Percentiles rank a stretch among this genome's conserved stretches.
Evolutionary conservation across 2,888 invertebrate genomes (phyloP).

Genomic region (Cantharis nigra): DNA sequence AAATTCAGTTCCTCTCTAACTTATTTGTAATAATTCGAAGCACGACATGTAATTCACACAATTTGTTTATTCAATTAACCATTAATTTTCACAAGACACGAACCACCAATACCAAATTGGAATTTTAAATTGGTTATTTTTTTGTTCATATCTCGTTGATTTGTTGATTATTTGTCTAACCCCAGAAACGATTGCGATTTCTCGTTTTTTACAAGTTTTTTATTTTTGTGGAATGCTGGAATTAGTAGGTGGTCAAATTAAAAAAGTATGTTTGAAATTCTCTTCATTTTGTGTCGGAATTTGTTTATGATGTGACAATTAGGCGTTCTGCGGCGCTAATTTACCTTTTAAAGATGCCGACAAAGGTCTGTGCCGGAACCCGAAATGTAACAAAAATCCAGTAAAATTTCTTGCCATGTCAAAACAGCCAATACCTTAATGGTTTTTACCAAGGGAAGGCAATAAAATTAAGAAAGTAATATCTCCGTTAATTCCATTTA

Average conservation of each 20-base stretch:
- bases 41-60: conserved; percentile 34
- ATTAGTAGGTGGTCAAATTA: conserved; percentile 16
- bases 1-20: neutral
- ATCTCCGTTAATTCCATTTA: neutral
- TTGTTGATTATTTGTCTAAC: neutral
- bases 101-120: neutral
- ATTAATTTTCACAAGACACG: conserved; percentile 15
- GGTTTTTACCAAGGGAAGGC: neutral
- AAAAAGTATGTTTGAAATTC: conserved; percentile 34
- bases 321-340: conserved; percentile 36
- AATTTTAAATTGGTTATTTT: neutral
- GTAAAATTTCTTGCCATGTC: conserved; percentile 26
- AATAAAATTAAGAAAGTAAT: neutral
- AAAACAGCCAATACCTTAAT: conserved; percentile 22
- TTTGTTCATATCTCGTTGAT: neutral
- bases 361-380: conserved; percentile 28
- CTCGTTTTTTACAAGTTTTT: neutral
- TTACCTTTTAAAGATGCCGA: conserved; percentile 30
- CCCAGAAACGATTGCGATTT: neutral
- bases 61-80: conserved; percentile 9
- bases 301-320: conserved; percentile 41
- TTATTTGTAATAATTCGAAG: conserved; percentile 25
- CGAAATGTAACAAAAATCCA: conserved; percentile 13
- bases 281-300: conserved; percentile 35
- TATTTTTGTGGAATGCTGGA: neutral